Conservation (phyloP, 2,888 invertebrate species). For the Monoplex corrugatus region DNA sequence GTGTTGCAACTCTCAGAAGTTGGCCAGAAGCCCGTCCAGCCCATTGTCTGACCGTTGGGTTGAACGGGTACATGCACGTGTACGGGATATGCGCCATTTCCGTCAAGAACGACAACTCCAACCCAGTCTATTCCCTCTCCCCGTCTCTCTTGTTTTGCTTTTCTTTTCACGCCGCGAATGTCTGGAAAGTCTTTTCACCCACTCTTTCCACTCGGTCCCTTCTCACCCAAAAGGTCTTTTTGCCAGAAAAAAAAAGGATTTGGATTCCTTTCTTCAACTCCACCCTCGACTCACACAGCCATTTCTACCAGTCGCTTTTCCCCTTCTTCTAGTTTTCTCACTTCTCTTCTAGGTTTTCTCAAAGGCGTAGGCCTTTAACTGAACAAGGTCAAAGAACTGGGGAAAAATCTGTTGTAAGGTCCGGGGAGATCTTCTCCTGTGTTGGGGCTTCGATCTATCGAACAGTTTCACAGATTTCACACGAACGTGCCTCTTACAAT, state of each 20-base stretch:
- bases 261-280: no score
- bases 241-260: no score
- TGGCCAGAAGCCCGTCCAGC: background rate
- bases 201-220: no score
- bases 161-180: background rate
- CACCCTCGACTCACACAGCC: no score
- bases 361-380: background rate
- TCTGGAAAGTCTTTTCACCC: no score
- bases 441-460: slow-evolving; percentile 28
- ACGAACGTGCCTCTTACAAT: background rate
- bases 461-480: background rate
- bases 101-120: background rate
- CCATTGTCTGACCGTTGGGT: background rate
- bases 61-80: slow-evolving; percentile 40
- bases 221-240: no score
- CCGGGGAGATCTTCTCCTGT: background rate
- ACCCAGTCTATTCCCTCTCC: slow-evolving; percentile 4
- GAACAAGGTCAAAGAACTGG: background rate
- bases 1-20: slow-evolving; percentile 21
- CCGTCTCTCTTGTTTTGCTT: slow-evolving; percentile 17
- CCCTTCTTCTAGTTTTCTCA: no score
- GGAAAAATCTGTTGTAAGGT: background rate
- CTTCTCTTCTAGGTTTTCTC: no score
- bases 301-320: no score
- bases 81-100: slow-evolving; percentile 32